A percentile compares a stretch with the other conserved stretches of the same genome.
Conservation (phyloP, 2,888 invertebrate species). For the Melieria picta region DNA sequence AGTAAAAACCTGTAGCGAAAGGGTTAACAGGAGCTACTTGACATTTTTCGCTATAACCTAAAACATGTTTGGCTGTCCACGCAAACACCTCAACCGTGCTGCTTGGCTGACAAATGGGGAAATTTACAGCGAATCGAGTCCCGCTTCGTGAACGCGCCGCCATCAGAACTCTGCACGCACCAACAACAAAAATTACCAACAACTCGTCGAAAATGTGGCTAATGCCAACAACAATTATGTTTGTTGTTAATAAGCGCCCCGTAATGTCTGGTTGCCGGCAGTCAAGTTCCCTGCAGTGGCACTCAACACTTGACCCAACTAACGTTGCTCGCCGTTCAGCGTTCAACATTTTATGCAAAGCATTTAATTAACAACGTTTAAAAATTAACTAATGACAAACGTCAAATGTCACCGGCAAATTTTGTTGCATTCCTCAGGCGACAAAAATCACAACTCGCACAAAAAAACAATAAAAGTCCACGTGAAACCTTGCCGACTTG, state of each 20-base stretch:
- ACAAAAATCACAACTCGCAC: background rate
- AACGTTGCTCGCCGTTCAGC: background rate
- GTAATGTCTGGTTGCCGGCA: background rate
- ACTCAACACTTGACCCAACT: background rate
- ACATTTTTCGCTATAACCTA: no score
- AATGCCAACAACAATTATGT: constrained; percentile 25
- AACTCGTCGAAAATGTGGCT: constrained; percentile 4
- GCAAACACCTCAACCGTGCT: background rate
- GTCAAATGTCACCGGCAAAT: constrained; percentile 20
- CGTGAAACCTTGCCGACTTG: background rate
- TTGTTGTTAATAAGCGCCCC: constrained; percentile 27
- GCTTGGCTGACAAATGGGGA: constrained; percentile 16
- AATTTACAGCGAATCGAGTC: background rate
- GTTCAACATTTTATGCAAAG: background rate
- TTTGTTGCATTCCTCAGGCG: constrained; percentile 10
- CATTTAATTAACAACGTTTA: constrained; percentile 28
- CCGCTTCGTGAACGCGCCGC: background rate
- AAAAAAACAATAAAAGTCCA: background rate
- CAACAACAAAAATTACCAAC: background rate
- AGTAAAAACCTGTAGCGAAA: no score
- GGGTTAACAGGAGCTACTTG: no score
- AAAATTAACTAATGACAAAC: constrained; percentile 30
- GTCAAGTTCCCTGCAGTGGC: background rate
- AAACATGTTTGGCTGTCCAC: no score
- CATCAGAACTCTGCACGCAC: background rate